Evolutionary conservation across 2,797 vertebrate genomes (phyloP).

Genomic region (Ambastaia sidthimunki): DNA sequence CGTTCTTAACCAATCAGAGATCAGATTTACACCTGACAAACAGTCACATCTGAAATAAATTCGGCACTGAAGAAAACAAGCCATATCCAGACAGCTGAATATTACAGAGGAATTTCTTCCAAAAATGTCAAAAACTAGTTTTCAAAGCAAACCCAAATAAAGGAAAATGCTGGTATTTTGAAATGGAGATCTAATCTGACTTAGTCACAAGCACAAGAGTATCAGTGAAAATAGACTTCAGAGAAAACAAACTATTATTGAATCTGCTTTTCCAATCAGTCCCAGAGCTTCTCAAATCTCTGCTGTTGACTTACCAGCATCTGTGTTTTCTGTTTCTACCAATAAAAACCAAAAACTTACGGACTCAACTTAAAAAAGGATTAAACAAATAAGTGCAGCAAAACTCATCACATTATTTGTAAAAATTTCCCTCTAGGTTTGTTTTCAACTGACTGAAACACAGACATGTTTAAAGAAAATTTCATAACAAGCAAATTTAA

Average conservation of each 20-base stretch:
- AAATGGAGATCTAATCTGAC: not conserved
- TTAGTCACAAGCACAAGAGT: not conserved
- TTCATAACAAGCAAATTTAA: too few relatives aligned
- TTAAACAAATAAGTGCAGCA: not conserved
- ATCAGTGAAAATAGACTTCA: conserved; percentile 2
- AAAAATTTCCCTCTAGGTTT: too few relatives aligned
- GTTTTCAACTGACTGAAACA: too few relatives aligned
- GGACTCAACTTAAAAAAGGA: too few relatives aligned
- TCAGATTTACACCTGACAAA: too few relatives aligned
- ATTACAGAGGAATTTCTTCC: not conserved
- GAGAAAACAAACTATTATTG: not conserved
- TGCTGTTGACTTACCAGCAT: conserved; percentile 43
- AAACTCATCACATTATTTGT: not conserved
- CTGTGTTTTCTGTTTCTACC: conserved; percentile 39
- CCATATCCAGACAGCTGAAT: too few relatives aligned
- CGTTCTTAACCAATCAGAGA: too few relatives aligned
- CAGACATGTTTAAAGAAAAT: too few relatives aligned
- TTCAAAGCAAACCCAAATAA: not conserved
- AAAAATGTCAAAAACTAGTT: not conserved
- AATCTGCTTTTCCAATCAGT: conserved; percentile 61
- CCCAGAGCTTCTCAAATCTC: conserved; percentile 27
- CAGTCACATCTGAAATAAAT: too few relatives aligned
- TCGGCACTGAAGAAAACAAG: too few relatives aligned
- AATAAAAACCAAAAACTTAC: conserved; percentile 6
- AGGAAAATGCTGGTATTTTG: not conserved